phyloP scores from a whole-genome alignment of 2,888 invertebrate genomes.

The Odontocolon sp. region DNA sequence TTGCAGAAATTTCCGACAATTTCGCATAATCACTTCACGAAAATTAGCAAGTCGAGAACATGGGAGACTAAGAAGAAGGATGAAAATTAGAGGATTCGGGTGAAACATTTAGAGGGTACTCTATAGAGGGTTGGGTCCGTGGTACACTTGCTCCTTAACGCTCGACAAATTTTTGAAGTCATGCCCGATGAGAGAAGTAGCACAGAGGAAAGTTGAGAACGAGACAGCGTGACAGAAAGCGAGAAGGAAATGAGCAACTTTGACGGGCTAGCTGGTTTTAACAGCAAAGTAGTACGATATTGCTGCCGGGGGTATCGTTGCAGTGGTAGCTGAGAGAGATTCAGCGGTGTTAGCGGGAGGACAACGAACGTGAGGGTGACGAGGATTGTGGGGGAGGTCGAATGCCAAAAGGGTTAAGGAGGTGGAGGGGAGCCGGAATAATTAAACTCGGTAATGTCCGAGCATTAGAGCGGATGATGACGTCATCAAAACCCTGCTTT shows the following conservation, averaged over 20 bases:
- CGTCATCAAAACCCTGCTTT: conserved; percentile 69
- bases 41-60: too few species aligned
- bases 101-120: not conserved
- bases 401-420: conserved; percentile 57
- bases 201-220: not conserved
- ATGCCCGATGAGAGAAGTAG: not conserved
- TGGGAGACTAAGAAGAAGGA: not conserved
- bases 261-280: conserved; percentile 7
- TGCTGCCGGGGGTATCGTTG: not conserved
- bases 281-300: not conserved
- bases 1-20: too few species aligned
- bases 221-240: not conserved
- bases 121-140: not conserved
- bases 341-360: conserved; percentile 4
- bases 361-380: conserved; percentile 21
- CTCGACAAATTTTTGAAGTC: conserved; percentile 16
- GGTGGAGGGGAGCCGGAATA: conserved; percentile 66
- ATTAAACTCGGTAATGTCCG: conserved; percentile 74
- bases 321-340: not conserved
- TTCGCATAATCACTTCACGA: not conserved
- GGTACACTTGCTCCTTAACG: conserved; percentile 6
- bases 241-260: conserved; percentile 9
- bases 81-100: not conserved
- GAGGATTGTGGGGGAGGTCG: conserved; percentile 19
- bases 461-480: conserved; percentile 75